Evolutionary conservation across 2,113 vertebrate genomes (phyloP), one percentile per base, ranked within the genome.

Genomic region (Leptobrachium leishanense): DNA sequence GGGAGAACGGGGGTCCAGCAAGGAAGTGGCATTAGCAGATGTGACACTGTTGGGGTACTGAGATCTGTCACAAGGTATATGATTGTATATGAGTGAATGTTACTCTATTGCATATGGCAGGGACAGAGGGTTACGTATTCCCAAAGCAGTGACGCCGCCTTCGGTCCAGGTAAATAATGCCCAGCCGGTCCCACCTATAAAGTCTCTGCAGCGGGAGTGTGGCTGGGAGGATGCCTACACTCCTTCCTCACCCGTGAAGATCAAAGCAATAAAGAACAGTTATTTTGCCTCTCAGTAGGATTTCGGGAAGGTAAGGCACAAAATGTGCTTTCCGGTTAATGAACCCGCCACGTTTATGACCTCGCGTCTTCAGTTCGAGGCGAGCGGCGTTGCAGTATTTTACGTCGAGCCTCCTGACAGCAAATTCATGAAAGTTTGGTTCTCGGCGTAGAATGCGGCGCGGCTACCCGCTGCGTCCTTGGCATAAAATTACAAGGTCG

Each of bases 301-400:
- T 81, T 84, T 79, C 73, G 44, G 44, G 72, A 67, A 31, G 31
- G 66, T 55, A 76, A 39, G 64, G 82, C 11, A 65, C 44, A 67
- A 72, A 65, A 77, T 73, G 68, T 79, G 53, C 83, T 86, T 85
- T 82, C 86, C 78, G 80, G 79, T 84, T 85, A 87, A 84, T 82
- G 83, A 84, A 79, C 43, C 86, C 81, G 82, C 76, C 81, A 74
- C 39, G 3, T 80, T 76, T 79, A 76, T 7, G 75, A 81, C 75
- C 74, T 67, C 66, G 41, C 68, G 54, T 75, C 81, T 65, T 71
- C 75, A 74, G 62, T 4, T 68, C 62, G 46, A 10, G 9, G n/a
- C 72, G 2, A 71, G 12, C 41, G 68, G 59, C n/a, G 42, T 43
- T 40, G 69, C 41, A 42, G 5, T 74, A 66, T 79, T 75, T 82